Evolutionary conservation across 2,888 invertebrate species (phyloP), one percentile per base, ranked within the genome.

Genomic region (Pardosa pseudoannulata): DNA sequence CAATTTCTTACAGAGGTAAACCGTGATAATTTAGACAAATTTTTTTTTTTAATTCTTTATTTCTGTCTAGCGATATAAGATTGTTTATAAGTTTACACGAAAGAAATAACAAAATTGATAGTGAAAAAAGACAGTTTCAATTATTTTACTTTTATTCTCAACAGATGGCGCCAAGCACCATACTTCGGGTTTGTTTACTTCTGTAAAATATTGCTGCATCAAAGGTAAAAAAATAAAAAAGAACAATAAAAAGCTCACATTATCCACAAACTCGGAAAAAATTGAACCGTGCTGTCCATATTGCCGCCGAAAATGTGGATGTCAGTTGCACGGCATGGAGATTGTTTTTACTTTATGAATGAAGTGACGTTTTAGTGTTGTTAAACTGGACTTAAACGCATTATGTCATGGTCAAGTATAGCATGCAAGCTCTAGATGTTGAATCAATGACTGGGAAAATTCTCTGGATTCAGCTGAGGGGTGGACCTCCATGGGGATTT

Each of bases 401-500:
- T 68, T 74, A 56, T 74, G 67, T 74, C 36, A 68, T 67, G 73
- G 74, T 74, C 68, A 70, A 72, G 50, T 36, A 56, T 23, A 41
- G 11, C 74, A 72, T 74, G 81, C 74, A 29, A 68, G 56, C 67
- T n/a, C 23, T 31, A 28, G 32, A 65, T 36, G 32, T 56, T 74
- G 68, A 23, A 74, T 50, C 76, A 23, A 83, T 83, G 82, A 64
- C 76, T 50, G 28, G 62, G 95, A 96, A 92, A 94, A 95, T 91
- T 96, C 96, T 91, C 23, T 72, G 72, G 71, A 62, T 83, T 5
- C 71, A 83, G 32, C 28, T 87, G 27, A 67, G 74, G 39, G 94
- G 83, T 46, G 78, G 70, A 27, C 65, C 87, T 16, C 96, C 96
- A 82, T 95, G 97, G 94, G 98, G 98, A 90, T 97, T 98, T 93